Evolutionary conservation across 2,888 invertebrate genomes (phyloP).

Genomic region (Eudasyphora cyanicolor): DNA sequence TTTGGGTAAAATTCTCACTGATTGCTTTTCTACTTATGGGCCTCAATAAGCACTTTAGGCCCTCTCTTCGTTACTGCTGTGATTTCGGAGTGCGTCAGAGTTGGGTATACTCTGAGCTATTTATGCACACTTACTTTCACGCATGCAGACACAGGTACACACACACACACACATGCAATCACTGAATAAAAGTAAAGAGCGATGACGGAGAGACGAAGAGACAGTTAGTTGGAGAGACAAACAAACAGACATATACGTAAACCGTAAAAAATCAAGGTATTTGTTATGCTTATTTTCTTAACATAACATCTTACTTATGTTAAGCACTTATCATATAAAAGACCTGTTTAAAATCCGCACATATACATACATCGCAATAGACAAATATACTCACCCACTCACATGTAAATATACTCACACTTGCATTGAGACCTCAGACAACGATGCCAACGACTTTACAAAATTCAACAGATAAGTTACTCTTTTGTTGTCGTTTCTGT

Average conservation of each 20-base stretch:
- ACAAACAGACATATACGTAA: too few species aligned
- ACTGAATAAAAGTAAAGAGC: background rate
- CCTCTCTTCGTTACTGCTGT: too few species aligned
- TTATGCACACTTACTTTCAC: too few species aligned
- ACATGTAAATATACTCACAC: conserved; percentile 30
- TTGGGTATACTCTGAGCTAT: too few species aligned
- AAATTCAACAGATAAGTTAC: conserved; percentile 61
- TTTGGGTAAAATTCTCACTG: too few species aligned
- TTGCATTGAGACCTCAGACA: background rate
- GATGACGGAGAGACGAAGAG: background rate
- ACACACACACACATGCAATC: background rate
- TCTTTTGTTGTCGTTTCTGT: background rate
- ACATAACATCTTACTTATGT: conserved; percentile 49
- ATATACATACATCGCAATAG: conserved; percentile 7
- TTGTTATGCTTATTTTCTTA: conserved; percentile 66
- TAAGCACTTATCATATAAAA: conserved; percentile 64
- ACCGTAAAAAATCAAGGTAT: conserved; percentile 61
- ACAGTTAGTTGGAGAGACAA: background rate
- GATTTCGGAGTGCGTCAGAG: too few species aligned
- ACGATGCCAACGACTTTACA: background rate
- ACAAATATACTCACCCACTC: too few species aligned
- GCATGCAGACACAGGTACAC: background rate
- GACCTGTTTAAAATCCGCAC: conserved; percentile 58
- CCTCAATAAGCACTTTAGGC: too few species aligned
- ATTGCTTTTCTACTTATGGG: too few species aligned